A percentile compares a stretch with the other conserved stretches of the same genome.
These are phyloP conservation scores for Pachyrhynchus sulphureomaculatus DNA, from an alignment of 1,140 invertebrate genomes.

Conservation along the genomic window DNA sequence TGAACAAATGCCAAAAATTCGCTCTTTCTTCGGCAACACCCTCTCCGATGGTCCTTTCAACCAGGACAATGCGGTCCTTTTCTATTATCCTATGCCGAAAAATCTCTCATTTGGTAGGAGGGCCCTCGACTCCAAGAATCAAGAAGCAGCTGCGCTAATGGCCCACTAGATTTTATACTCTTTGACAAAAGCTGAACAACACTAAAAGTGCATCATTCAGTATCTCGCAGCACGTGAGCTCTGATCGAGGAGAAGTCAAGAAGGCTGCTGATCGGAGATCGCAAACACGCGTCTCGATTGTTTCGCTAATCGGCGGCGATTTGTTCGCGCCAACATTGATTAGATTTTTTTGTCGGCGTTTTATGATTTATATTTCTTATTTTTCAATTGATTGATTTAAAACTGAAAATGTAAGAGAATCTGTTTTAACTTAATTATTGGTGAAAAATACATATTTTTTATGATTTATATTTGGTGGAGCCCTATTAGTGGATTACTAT, in stretches of 20 bases:
- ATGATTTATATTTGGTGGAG: too few species aligned
- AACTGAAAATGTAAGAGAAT: too few species aligned
- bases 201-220: constrained; percentile 1
- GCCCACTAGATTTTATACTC: constrained; percentile 8
- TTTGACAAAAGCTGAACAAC: not conserved
- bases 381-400: too few species aligned
- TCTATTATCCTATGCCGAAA: constrained; percentile 17
- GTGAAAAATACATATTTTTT: too few species aligned
- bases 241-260: constrained; percentile 8
- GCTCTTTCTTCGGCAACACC: constrained; percentile 3
- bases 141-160: constrained; percentile 13
- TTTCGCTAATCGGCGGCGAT: not conserved
- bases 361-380: not conserved
- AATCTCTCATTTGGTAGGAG: constrained; percentile 11
- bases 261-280: not conserved
- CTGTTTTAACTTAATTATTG: too few species aligned
- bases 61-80: constrained; percentile 1
- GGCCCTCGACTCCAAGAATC: constrained; percentile 21
- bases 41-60: not conserved
- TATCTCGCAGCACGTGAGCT: constrained; percentile 13
- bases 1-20: too few species aligned
- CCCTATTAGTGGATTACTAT: too few species aligned
- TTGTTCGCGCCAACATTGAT: not conserved
- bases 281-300: not conserved
- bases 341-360: not conserved